Base-by-base conservation (phyloP, 2,888 invertebrate species). In the Heliconius charithonia region DNA sequence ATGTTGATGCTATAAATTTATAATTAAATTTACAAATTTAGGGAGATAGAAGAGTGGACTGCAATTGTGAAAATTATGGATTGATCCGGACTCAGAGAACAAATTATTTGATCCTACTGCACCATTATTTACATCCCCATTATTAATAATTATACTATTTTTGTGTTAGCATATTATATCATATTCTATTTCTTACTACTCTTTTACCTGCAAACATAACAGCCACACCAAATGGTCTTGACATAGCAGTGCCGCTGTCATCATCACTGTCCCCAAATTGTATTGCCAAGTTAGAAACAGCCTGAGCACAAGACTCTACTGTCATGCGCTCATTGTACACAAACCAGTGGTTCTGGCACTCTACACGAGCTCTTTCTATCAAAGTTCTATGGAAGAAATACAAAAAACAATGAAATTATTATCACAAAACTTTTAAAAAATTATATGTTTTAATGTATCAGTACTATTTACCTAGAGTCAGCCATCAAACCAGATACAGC, bases 261-360 rank as follows among this genome's bases (percentile, higher is more conserved):
- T 98, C 98, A 88, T 99, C 99, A 83, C 99, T 99, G 91, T 99
- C 99, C 19, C 99, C 99, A 94, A 99, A 99, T 89, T 99, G 98
- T 88, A 99, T 98, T n/a, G 99, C 99, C 85, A 99, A 95, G 92
- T 99, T 99, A 66, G 99, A 99, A 1, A 99, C 99, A 6, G 99
- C 98, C 91, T 99, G 99, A 1, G 99, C 99, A 84, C 99, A 98
- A 12, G 99, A 99, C 93, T 99, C 99, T 4, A 99, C 98, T 4
- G 97, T 97, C 98, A 99, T 99, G 82, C 96, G 96, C 93, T 99
- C 99, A 87, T 99, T 98, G 94, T 99, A 99, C 62, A 98, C 97
- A 91, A 99, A 99, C 99, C 99, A 99, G 91, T 99, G 99, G 90
- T 99, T 99, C 92, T 98, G 99, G 88, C 99, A 98, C 93, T 99